phyloP scores from a whole-genome alignment of 2,888 invertebrate genomes.

The Latheticus oryzae region DNA sequence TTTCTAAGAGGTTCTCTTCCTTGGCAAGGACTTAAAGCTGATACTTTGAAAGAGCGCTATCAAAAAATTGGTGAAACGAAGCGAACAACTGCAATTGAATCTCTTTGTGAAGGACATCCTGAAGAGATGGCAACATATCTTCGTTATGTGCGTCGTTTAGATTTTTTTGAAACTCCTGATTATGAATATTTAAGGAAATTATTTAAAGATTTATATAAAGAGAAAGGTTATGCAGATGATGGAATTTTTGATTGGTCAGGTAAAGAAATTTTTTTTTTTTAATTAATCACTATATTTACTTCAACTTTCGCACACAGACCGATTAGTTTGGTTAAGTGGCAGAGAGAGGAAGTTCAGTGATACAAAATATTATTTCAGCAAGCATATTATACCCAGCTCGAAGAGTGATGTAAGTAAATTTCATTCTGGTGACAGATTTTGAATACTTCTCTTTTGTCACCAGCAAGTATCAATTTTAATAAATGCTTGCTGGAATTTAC shows the following conservation, averaged over 20 bases:
- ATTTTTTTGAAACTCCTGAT: slow-evolving; percentile 99
- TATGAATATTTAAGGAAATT: slow-evolving; percentile 97
- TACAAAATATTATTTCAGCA: slow-evolving; percentile 32
- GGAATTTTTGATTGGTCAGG: slow-evolving; percentile 97
- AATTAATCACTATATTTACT: no score
- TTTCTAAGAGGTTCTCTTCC: slow-evolving; percentile 99
- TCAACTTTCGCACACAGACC: slow-evolving; percentile 19
- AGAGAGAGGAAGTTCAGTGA: slow-evolving; percentile 32
- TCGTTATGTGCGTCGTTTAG: slow-evolving; percentile 93
- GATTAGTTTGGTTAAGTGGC: slow-evolving; percentile 36
- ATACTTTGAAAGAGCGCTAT: slow-evolving; percentile 99
- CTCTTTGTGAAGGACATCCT: slow-evolving; percentile 85
- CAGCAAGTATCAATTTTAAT: not conserved
- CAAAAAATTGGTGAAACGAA: slow-evolving; percentile 99
- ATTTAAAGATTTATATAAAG: slow-evolving; percentile 92
- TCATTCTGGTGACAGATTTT: no score
- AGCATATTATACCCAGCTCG: slow-evolving; percentile 23
- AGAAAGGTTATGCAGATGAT: slow-evolving; percentile 87
- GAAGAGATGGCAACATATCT: slow-evolving; percentile 98
- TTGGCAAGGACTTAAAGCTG: slow-evolving; percentile 99
- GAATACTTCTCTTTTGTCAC: not conserved
- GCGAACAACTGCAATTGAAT: slow-evolving; percentile 97
- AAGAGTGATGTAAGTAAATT: slow-evolving; percentile 24
- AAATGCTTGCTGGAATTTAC: slow-evolving; percentile 30
- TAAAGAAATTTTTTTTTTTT: slow-evolving; percentile 64